These are phyloP conservation scores for Gasteruption jaculator DNA, from an alignment of 2,888 invertebrate species.

Conservation along the genomic window DNA sequence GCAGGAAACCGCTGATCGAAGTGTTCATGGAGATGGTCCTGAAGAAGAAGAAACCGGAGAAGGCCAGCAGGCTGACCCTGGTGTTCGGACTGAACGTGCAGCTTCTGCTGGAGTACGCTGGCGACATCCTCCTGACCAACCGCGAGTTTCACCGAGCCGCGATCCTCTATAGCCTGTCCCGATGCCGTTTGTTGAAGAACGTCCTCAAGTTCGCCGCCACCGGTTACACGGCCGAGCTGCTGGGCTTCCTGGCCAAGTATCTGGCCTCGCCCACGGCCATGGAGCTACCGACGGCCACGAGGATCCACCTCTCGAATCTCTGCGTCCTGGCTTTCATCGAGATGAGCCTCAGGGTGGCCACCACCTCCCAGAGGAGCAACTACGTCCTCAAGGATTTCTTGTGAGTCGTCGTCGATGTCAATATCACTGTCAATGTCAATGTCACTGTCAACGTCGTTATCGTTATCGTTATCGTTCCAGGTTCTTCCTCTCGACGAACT, in stretches of 20 bases:
- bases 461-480: constrained; percentile 39
- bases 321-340: constrained; percentile 64
- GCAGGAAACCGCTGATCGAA: constrained; percentile 50
- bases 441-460: constrained; percentile 4
- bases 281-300: constrained; percentile 59
- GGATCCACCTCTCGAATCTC: constrained; percentile 63
- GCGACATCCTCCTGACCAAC: constrained; percentile 73
- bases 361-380: constrained; percentile 43
- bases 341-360: constrained; percentile 51
- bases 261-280: constrained; percentile 54
- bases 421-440: not conserved
- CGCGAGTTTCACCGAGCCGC: constrained; percentile 74
- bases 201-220: constrained; percentile 61
- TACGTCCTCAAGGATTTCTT: constrained; percentile 53
- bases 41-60: constrained; percentile 55
- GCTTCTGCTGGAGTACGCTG: constrained; percentile 71
- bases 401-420: constrained; percentile 42
- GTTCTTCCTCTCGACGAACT: constrained; percentile 59
- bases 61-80: constrained; percentile 58
- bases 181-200: constrained; percentile 59
- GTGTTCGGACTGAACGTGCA: constrained; percentile 63
- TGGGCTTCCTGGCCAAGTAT: constrained; percentile 59
- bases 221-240: constrained; percentile 60
- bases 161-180: constrained; percentile 68
- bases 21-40: constrained; percentile 59